Evolutionary conservation across 2,888 invertebrate species (phyloP).

Genomic region (Geophilus truncorum): DNA sequence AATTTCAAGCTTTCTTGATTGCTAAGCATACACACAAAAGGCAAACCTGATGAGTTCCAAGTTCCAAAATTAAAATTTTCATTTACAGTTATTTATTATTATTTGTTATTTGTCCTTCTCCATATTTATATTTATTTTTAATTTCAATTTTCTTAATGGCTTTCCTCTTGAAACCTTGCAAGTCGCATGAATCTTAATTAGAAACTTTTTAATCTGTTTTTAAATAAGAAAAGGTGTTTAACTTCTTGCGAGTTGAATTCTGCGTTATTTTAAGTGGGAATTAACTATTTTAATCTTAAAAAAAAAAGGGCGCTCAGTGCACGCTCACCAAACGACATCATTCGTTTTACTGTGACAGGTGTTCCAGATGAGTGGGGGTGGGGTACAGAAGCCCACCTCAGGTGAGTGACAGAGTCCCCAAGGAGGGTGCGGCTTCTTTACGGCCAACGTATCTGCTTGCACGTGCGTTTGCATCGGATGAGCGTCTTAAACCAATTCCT

Average conservation of each 20-base stretch:
- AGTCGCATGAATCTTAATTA: not conserved
- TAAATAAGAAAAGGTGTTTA: not conserved
- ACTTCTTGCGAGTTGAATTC: not conserved
- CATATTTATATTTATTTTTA: too few species aligned
- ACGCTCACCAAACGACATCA: not conserved
- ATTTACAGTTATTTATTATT: too few species aligned
- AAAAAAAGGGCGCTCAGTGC: too few species aligned
- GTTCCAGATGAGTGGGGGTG: slow-evolving; percentile 21
- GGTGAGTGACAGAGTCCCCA: slow-evolving; percentile 13
- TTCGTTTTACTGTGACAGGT: not conserved
- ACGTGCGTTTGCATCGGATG: slow-evolving; percentile 19
- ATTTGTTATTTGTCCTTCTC: too few species aligned
- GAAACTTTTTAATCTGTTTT: not conserved
- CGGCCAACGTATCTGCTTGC: not conserved
- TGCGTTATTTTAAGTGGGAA: not conserved
- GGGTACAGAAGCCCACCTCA: not conserved
- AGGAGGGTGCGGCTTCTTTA: slow-evolving; percentile 16
- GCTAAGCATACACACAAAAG: too few species aligned
- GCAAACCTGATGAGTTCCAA: too few species aligned
- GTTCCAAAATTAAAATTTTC: too few species aligned
- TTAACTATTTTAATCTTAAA: too few species aligned
- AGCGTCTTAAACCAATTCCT: slow-evolving; percentile 5
- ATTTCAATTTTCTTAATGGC: not conserved
- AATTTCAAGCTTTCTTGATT: too few species aligned
- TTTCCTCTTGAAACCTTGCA: not conserved